Base-by-base conservation (phyloP, 2,113 vertebrate genomes). In the Piprites chloris region DNA sequence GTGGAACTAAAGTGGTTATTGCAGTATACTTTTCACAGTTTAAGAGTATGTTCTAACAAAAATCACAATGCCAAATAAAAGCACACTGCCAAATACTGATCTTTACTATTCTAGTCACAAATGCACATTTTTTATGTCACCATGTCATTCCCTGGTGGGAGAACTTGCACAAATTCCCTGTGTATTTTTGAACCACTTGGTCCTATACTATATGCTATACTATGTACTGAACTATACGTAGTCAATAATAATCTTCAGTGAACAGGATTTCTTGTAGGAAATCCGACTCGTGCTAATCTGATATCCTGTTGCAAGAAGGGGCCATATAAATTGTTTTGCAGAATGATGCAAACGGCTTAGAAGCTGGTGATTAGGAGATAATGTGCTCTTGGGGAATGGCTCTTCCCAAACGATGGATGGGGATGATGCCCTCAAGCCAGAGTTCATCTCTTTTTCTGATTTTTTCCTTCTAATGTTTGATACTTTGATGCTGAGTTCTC, bases 121-220 rank as follows among this genome's bases (percentile, higher is more conserved):
- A 73, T 22, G 33, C 3, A 42, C 8, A 0, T 33, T 32, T 11
- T 13, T 58, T 44, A 5, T 74, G 76, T 95, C 49, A 49, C 33
- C 32, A 9, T 9, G 37, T 85, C 33, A 39, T 0, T 46, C 21
- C 8, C 4, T 75, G 42, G 5, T 56, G 35, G 37, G 12, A 75
- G n/a, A 88, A 56, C 21, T 59, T 87, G 24, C 22, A 39, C 17
- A 44, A n/a, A 27, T 72, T 35, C 30, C 19, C 46, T 24, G 9
- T 35, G 16, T 30, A n/a, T 68, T 87, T 90, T 41, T n/a, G 32
- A 90, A 73, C 15, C 17, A 46, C 24, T 62, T 91, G 61, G 19
- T 53, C 27, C 4, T 27, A 2, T 12, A 1, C 5, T 7, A 0
- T 77, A 66, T 59, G 26, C 22, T 44, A 44, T 44, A 15, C 39